These are phyloP conservation scores for Tinamus major DNA, from an alignment of 2,797 vertebrate species.

Conservation along the genomic window DNA sequence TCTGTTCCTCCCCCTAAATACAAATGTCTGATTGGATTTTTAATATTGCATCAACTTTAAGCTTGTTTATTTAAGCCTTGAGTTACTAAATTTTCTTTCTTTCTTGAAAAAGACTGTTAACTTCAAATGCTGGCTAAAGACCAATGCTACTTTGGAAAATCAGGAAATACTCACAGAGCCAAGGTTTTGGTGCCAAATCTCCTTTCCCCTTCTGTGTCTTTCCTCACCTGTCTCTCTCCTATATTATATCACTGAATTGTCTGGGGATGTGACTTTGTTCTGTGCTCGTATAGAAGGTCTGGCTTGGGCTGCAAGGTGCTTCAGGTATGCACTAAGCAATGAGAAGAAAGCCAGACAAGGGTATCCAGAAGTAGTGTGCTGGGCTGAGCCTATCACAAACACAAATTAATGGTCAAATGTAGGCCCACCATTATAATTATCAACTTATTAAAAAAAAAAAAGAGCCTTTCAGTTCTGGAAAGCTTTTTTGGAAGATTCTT, in stretches of 20 bases:
- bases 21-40: slow-evolving; percentile 72
- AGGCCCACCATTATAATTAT: not conserved
- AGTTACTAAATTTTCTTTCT: slow-evolving; percentile 53
- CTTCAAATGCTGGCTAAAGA: slow-evolving; percentile 17
- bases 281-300: not conserved
- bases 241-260: not conserved
- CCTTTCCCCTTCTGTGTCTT: not conserved
- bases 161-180: not conserved
- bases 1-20: slow-evolving; percentile 72
- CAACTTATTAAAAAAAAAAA: not conserved
- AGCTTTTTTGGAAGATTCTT: not conserved
- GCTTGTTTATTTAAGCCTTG: slow-evolving; percentile 55
- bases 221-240: not conserved
- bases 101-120: slow-evolving; percentile 25
- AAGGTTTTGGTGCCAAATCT: not conserved
- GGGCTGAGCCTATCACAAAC: not conserved
- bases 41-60: slow-evolving; percentile 76
- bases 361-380: not conserved
- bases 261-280: not conserved
- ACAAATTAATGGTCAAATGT: not conserved
- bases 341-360: not conserved
- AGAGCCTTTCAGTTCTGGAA: not conserved
- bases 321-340: not conserved
- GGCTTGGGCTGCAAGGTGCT: not conserved
- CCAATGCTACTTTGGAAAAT: slow-evolving; percentile 14